Conservation (phyloP, 2,888 invertebrate species). For the Trachelus troglodyta region DNA sequence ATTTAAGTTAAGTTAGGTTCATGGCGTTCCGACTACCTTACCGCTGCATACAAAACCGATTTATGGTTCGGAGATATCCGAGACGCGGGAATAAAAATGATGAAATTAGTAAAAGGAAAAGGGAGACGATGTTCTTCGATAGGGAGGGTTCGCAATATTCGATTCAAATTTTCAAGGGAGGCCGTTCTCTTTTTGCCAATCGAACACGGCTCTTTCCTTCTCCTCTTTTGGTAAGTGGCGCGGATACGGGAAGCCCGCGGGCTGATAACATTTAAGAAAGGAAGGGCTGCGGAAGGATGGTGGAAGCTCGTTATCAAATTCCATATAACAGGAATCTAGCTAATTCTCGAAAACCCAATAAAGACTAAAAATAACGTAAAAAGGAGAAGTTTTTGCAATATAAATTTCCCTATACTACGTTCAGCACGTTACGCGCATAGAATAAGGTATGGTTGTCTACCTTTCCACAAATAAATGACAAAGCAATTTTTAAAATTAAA, state of each 20-base stretch:
- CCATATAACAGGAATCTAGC: not conserved
- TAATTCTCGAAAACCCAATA: not conserved
- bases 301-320: not conserved
- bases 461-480: not conserved
- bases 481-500: not conserved
- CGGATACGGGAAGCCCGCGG: not conserved
- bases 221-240: not conserved
- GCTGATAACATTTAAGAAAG: not conserved
- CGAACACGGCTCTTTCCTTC: not conserved
- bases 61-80: not conserved
- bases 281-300: not conserved
- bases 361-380: not conserved
- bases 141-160: not conserved
- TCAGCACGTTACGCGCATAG: not conserved
- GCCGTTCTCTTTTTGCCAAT: not conserved
- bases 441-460: not conserved
- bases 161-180: not conserved
- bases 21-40: not conserved
- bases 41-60: not conserved
- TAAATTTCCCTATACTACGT: not conserved
- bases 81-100: not conserved
- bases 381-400: not conserved
- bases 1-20: not conserved
- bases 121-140: not conserved
- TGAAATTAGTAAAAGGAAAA: not conserved